Evolutionary conservation across 2,113 vertebrate genomes (phyloP), one percentile per base, ranked within the genome.

Genomic region (Psophia crepitans): DNA sequence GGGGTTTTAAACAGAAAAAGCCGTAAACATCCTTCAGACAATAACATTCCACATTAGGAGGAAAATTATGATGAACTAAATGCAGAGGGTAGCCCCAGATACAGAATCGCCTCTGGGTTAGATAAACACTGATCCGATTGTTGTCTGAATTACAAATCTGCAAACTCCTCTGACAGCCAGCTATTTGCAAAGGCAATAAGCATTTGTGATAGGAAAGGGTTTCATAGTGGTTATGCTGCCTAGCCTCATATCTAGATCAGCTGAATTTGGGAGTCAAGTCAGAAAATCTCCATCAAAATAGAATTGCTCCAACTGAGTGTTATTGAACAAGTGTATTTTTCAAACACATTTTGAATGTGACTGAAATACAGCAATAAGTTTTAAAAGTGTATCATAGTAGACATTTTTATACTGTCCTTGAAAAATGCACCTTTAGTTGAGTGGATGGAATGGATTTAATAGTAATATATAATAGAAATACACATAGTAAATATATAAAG

Each of bases 331-430:
- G 73, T 73, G 26, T 79, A 89, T 93, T 92, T 95, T 90, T 84
- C 88, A 87, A 82, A 75, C 73, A 89, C 48, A 22, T 89, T 95
- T 92, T 95, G 77, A 97, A 95, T 93, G 90, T 83, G 90, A 84
- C 83, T 82, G 84, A 97, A 97, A 92, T 90, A 90, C 70, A 84
- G 88, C 92, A 84, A 86, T 92, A 91, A 84, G 77, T 96, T 96
- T 93, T 84, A 92, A 79, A 92, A 95, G 81, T 89, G 28, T 85
- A 95, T 97, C 92, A 69, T 39, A 87, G 89, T 79, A 92, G 95
- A 97, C 97, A 87, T 91, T 97, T 97, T 97, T 96, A 97, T 92
- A 95, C 95, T 95, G 80, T 54, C 80, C 91, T 95, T 96, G 96
- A 97, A 96, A 97, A 97, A 97, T 82, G 69, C 54, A 89, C 80